Evolutionary conservation across 1,140 invertebrate species (phyloP), one percentile per base, ranked within the genome.

Genomic region (Lethrus apterus): DNA sequence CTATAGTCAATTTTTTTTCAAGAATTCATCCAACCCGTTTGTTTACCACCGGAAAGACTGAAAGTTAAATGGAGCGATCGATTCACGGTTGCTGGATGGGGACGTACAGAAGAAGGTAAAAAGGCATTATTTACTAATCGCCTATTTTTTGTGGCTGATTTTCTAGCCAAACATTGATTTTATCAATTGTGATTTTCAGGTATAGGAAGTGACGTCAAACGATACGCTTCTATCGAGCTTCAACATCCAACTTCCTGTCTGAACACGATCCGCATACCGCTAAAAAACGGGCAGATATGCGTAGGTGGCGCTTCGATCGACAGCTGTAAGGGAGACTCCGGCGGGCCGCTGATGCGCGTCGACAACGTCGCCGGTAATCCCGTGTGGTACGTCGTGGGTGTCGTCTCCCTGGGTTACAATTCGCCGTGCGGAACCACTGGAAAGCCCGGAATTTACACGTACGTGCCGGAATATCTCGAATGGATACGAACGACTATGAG

Each of bases 401-500:
- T 80, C 4, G 73, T 80, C 13, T 78, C 75, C 29, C 79, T 76
- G 55, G 78, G 78, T 5, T 33, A 17, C 11, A 63, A 60, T 1
- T 64, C 73, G 48, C 72, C 71, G 0, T 57, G 65, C 4, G 64
- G 67, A 14, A 31, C 24, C 3, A 29, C n/a, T 10, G 67, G 68
- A 29, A 57, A 70, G 1, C 75, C 77, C 0, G 76, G 72, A 2
- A 72, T 81, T 7, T 80, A 79, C 53, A 78, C 76, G 4, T 72
- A 70, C 52, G 70, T 80, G 2, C 65, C 60, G 42, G 56, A 70
- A 29, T 79, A 78, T 50, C 43, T 72, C 7, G 58, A 70, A 2
- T 79, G 77, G 77, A 77, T 79, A 19, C 9, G 29, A 5, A 8
- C 36, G 23, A 46, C 20, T 11, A 38, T 38, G 35, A n/a, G n/a